phyloP scores from a whole-genome alignment of 1,140 invertebrate species.

The Goniozus legneri region DNA sequence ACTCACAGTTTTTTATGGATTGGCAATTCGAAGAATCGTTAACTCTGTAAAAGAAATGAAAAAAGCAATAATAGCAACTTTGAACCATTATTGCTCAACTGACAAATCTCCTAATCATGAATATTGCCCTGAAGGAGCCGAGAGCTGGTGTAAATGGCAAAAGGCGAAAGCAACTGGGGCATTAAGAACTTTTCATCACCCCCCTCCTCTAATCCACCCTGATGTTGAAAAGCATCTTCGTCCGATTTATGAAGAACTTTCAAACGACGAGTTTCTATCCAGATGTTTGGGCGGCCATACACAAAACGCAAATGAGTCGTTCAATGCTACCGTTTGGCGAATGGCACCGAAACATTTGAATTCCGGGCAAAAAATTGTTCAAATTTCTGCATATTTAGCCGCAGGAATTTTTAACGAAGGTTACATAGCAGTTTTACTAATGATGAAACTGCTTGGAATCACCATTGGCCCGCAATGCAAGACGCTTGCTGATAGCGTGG shows the following conservation, averaged over 20 bases:
- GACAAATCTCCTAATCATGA: constrained; percentile 17
- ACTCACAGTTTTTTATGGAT: constrained; percentile 23
- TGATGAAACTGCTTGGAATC: neutral
- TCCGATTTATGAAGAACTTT: constrained; percentile 8
- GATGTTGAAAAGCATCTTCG: constrained; percentile 4
- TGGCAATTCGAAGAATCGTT: constrained; percentile 31
- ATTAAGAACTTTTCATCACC: constrained; percentile 1
- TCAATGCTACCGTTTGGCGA: neutral
- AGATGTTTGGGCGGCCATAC: constrained; percentile 4
- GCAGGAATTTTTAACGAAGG: constrained; percentile 6
- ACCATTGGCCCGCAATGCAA: neutral
- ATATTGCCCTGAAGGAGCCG: constrained; percentile 25
- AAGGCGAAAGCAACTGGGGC: constrained; percentile 13
- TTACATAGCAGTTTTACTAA: neutral
- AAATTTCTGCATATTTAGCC: neutral
- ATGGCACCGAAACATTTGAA: neutral
- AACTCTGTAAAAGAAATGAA: constrained; percentile 34
- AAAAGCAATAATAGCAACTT: constrained; percentile 33
- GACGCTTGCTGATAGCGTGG: neutral
- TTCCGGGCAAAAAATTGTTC: neutral
- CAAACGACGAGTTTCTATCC: neutral
- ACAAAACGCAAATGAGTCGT: constrained; percentile 6
- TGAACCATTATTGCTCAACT: constrained; percentile 33
- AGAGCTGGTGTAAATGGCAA: constrained; percentile 33
- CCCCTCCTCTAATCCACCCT: neutral